These are phyloP conservation scores for Noctua comes DNA, from an alignment of 2,888 invertebrate species.

Conservation along the genomic window DNA sequence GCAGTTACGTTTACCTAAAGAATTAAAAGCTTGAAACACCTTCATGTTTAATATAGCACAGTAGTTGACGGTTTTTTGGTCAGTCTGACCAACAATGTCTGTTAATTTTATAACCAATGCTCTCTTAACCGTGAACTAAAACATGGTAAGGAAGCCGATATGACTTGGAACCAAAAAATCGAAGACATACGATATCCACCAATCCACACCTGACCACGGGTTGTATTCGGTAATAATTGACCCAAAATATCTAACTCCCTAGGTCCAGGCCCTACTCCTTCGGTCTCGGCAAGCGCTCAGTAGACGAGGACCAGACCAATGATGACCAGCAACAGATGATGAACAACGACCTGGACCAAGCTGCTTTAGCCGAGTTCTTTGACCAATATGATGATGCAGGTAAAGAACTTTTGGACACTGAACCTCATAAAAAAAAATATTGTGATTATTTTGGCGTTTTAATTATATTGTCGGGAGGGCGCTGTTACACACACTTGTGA, in stretches of 20 bases:
- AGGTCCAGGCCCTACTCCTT: conserved; percentile 86
- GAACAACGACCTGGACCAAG: conserved; percentile 79
- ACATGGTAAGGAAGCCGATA: neutral
- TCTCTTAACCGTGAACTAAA: neutral
- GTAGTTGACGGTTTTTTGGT: neutral
- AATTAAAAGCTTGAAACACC: neutral
- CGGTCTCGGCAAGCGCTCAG: conserved; percentile 87
- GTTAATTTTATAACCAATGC: neutral
- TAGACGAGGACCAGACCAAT: conserved; percentile 82
- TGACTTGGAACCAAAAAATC: neutral
- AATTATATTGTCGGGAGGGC: too few relatives aligned
- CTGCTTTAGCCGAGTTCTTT: conserved; percentile 80
- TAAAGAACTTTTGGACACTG: conserved; percentile 30
- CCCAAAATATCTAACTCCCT: neutral
- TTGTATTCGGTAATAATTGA: neutral
- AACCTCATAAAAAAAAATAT: too few relatives aligned
- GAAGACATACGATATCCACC: neutral
- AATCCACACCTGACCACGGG: neutral
- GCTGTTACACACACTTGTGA: too few relatives aligned
- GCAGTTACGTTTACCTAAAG: neutral
- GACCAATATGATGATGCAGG: conserved; percentile 85
- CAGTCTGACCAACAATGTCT: neutral
- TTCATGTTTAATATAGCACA: neutral
- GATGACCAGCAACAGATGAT: conserved; percentile 72
- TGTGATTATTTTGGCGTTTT: too few relatives aligned